phyloP scores from a whole-genome alignment of 2,113 vertebrate genomes.

The Helogale parvula region DNA sequence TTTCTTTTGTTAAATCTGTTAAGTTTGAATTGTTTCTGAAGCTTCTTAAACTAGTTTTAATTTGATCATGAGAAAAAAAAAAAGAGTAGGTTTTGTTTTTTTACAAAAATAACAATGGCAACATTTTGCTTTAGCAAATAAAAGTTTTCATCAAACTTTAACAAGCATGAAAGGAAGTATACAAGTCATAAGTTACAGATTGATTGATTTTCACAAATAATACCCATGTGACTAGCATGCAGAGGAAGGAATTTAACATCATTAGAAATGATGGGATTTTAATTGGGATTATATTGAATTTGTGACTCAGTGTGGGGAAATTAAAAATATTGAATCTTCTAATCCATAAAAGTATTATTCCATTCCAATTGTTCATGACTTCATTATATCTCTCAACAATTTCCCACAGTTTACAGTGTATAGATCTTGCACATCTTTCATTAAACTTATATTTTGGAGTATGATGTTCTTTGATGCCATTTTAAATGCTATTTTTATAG shows the following conservation, averaged over 20 bases:
- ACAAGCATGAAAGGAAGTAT: not conserved
- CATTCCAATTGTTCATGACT: not conserved
- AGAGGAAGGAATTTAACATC: constrained; percentile 14
- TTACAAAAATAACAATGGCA: not conserved
- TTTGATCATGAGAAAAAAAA: not conserved
- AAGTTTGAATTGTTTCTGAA: too few species aligned
- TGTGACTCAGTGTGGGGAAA: not conserved
- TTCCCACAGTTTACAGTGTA: not conserved
- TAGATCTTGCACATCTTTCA: constrained; percentile 12
- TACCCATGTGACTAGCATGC: not conserved
- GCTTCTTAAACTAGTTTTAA: not conserved
- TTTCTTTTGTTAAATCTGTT: too few species aligned
- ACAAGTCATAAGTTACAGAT: not conserved
- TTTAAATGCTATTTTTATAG: not conserved
- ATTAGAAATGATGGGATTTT: constrained; percentile 47
- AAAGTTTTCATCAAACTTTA: not conserved
- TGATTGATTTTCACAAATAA: constrained; percentile 25
- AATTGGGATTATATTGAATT: constrained; percentile 4
- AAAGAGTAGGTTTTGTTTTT: not conserved
- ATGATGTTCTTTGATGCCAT: not conserved
- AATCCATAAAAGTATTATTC: not conserved
- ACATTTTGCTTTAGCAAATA: not conserved
- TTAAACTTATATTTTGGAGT: constrained; percentile 25
- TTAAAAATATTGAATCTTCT: not conserved
- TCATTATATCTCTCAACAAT: not conserved